phyloP scores from a whole-genome alignment of 1,140 invertebrate species.

The Drosophila micromelanica region DNA sequence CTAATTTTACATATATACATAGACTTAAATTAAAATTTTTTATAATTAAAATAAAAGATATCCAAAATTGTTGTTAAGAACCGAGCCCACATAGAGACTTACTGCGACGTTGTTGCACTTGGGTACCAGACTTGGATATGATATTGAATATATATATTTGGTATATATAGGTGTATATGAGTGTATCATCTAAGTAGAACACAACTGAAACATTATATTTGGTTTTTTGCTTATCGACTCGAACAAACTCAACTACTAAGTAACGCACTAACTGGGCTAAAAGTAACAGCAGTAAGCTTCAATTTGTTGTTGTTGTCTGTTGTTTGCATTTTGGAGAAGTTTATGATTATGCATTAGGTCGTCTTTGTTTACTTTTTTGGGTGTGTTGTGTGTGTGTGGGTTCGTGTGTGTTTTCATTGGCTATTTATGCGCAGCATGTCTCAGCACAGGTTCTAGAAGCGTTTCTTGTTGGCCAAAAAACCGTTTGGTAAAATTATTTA shows the following conservation, averaged over 20 bases:
- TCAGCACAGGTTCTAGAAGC: constrained; percentile 40
- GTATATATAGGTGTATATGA: constrained; percentile 42
- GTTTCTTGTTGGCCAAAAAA: constrained; percentile 10
- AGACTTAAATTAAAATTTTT: constrained; percentile 32
- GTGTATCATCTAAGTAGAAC: constrained; percentile 65
- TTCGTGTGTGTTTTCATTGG: constrained; percentile 39
- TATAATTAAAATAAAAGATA: constrained; percentile 21
- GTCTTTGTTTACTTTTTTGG: constrained; percentile 10
- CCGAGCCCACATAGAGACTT: constrained; percentile 64
- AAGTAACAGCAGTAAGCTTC: constrained; percentile 75
- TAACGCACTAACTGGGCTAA: constrained; percentile 74
- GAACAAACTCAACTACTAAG: constrained; percentile 76
- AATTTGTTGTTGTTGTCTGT: constrained; percentile 39
- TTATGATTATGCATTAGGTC: constrained; percentile 8
- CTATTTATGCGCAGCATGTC: constrained; percentile 22
- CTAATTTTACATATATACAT: constrained; percentile 28
- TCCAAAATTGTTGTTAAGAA: constrained; percentile 41
- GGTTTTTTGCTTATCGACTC: constrained; percentile 39
- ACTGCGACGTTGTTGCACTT: constrained; percentile 54
- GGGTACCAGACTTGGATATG: constrained; percentile 38
- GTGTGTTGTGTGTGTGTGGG: constrained; percentile 14
- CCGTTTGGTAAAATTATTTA: constrained; percentile 40
- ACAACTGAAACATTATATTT: constrained; percentile 67
- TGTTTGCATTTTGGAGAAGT: constrained; percentile 11
- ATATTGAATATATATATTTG: constrained; percentile 1